Conservation (phyloP, 2,113 vertebrate genomes). For the Pungitius pungitius region DNA sequence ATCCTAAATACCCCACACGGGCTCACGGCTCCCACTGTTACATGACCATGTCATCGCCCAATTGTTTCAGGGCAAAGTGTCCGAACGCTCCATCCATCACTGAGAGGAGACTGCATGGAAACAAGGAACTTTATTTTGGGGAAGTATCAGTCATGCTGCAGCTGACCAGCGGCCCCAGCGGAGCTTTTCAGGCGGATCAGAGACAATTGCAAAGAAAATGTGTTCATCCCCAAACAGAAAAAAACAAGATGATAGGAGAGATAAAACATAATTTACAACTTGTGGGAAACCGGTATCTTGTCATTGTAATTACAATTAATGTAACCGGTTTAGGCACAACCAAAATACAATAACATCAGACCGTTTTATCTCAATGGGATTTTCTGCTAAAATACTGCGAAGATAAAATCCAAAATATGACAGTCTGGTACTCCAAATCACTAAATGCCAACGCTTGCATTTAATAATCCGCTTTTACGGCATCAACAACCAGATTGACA, state of each 20-base stretch:
- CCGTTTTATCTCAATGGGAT: too few relatives aligned
- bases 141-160: neutral
- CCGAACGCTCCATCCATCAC: constrained; percentile 49
- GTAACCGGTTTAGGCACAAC: neutral
- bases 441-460: neutral
- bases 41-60: constrained; percentile 42
- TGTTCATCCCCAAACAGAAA: neutral
- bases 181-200: constrained; percentile 20
- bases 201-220: neutral
- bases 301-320: neutral
- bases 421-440: neutral
- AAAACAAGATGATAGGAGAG: neutral
- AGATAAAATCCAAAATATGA: neutral
- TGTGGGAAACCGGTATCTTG: neutral
- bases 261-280: neutral
- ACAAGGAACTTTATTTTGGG: constrained; percentile 1
- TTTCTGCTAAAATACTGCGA: neutral
- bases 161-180: neutral
- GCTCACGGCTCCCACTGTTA: constrained; percentile 33
- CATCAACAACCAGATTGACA: neutral
- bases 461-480: neutral
- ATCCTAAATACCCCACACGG: constrained; percentile 5
- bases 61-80: constrained; percentile 49
- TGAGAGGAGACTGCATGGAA: neutral
- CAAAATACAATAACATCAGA: neutral